Percentiles rank a stretch among this genome's conserved stretches.
Conservation (phyloP, 2,113 vertebrate genomes). For the Clarias macrocephalus region DNA sequence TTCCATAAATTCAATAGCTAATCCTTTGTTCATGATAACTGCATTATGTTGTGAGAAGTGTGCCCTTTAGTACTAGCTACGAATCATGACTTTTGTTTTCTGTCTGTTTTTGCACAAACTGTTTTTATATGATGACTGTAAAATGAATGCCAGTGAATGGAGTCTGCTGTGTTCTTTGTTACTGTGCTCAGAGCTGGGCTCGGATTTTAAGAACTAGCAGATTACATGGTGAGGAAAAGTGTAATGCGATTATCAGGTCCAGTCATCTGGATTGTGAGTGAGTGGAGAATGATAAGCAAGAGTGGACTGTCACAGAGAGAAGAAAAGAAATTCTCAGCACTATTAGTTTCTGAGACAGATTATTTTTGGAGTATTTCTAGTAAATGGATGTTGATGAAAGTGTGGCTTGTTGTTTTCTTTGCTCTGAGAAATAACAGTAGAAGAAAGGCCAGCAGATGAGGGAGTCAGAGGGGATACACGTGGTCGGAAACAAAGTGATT, state of each 20-base stretch:
- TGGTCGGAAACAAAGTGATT: conserved; percentile 58
- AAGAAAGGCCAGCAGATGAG: conserved; percentile 55
- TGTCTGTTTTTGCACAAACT: not conserved
- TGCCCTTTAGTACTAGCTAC: not conserved
- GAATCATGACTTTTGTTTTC: not conserved
- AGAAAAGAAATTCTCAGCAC: conserved; percentile 21
- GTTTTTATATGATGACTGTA: not conserved
- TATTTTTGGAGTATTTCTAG: not conserved
- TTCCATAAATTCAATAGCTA: not conserved
- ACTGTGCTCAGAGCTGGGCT: not conserved
- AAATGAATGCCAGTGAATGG: not conserved
- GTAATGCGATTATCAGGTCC: conserved; percentile 29
- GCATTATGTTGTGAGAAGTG: not conserved
- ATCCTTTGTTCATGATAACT: not conserved
- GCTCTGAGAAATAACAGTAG: not conserved
- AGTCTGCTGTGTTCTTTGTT: not conserved
- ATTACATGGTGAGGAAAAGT: conserved; percentile 19
- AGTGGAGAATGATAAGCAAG: conserved; percentile 30
- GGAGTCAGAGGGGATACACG: conserved; percentile 56
- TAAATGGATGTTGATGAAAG: not conserved
- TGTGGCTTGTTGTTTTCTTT: not conserved
- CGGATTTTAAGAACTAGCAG: conserved; percentile 8
- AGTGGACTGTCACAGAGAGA: not conserved
- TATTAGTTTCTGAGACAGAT: not conserved
- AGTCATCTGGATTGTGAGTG: conserved; percentile 18